phyloP scores from a whole-genome alignment of 2,888 invertebrate genomes.

The Synergus umbraculus region DNA sequence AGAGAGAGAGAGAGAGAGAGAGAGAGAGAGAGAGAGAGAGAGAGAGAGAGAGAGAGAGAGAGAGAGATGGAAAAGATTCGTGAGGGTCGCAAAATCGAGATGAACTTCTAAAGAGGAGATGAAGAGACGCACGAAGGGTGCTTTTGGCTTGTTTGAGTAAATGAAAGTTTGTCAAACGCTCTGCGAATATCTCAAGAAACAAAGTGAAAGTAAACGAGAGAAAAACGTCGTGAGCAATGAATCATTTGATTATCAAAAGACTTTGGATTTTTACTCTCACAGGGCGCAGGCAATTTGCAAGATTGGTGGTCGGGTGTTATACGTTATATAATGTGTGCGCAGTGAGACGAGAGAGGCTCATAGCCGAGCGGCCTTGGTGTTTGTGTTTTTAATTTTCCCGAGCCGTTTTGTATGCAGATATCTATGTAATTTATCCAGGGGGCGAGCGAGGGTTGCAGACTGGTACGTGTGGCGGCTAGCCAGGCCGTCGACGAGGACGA shows the following conservation, averaged over 20 bases:
- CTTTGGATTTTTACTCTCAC: slow-evolving; percentile 64
- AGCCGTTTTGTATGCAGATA: slow-evolving; percentile 70
- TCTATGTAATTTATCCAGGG: slow-evolving; percentile 68
- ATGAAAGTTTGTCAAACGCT: slow-evolving; percentile 12
- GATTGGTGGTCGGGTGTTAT: slow-evolving; percentile 61
- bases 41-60: background rate
- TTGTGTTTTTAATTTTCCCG: slow-evolving; percentile 70
- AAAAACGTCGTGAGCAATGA: slow-evolving; percentile 53
- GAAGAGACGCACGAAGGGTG: background rate
- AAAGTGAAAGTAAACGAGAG: background rate
- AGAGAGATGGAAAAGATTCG: background rate
- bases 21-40: background rate
- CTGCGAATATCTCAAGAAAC: background rate
- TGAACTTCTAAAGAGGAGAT: slow-evolving; percentile 10
- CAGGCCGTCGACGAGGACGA: slow-evolving; percentile 50
- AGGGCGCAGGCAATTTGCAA: slow-evolving; percentile 64
- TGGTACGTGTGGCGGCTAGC: slow-evolving; percentile 66
- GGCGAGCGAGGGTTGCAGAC: slow-evolving; percentile 50
- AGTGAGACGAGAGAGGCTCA: slow-evolving; percentile 33
- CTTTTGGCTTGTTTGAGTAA: background rate
- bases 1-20: background rate
- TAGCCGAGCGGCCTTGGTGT: slow-evolving; percentile 52
- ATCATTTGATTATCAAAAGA: slow-evolving; percentile 66
- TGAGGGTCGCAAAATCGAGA: background rate
- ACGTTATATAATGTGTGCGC: slow-evolving; percentile 57